A percentile compares a stretch with the other conserved stretches of the same genome.
Conservation (phyloP, 2,888 invertebrate genomes). For the Osmoderma eremita region DNA sequence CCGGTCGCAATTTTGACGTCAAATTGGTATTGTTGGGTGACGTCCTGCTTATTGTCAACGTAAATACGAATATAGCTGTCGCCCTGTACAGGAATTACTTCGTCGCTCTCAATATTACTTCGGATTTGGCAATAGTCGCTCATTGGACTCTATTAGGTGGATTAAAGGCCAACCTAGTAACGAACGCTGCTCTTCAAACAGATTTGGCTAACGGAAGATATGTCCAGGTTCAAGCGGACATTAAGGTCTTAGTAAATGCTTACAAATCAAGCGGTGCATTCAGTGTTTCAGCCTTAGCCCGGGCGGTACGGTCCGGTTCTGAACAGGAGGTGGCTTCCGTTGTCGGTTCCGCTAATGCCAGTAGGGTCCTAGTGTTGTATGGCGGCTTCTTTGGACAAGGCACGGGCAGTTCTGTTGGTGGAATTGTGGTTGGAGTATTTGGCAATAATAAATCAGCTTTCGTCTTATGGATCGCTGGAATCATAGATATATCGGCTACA, state of each 20-base stretch:
- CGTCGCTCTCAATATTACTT: not conserved
- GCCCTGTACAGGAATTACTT: constrained; percentile 10
- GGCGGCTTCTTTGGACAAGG: not conserved
- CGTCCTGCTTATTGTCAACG: constrained; percentile 13
- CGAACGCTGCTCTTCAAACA: not conserved
- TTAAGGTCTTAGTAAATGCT: not conserved
- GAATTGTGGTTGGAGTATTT: constrained; percentile 3
- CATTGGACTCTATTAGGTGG: not conserved
- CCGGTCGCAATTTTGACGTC: not conserved
- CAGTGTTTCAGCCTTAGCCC: not conserved
- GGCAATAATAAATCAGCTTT: not conserved
- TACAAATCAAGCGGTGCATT: not conserved
- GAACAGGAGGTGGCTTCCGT: not conserved
- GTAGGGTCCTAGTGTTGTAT: not conserved
- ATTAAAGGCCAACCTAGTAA: not conserved
- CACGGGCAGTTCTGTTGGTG: constrained; percentile 3
- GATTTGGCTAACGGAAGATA: not conserved
- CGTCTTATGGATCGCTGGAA: not conserved
- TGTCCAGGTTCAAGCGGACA: not conserved
- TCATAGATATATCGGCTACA: not conserved
- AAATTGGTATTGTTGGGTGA: not conserved
- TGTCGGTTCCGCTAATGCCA: constrained; percentile 7
- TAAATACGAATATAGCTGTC: constrained; percentile 17
- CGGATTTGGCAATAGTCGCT: not conserved
- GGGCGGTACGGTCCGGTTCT: constrained; percentile 2